These are phyloP conservation scores for Ectemnius cavifrons DNA, from an alignment of 2,888 invertebrate species.

Conservation along the genomic window DNA sequence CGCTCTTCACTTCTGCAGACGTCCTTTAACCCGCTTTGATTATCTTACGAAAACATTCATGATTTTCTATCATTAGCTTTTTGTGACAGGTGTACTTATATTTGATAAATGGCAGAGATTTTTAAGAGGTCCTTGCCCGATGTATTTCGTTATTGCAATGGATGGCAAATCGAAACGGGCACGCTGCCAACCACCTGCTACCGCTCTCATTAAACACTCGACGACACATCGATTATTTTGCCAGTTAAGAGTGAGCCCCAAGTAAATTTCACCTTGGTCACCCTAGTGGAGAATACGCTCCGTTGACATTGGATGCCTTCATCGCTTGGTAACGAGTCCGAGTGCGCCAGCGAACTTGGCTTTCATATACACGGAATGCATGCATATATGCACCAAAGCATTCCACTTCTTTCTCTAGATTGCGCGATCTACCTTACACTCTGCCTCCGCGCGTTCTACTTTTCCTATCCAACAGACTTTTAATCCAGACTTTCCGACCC, in stretches of 20 bases:
- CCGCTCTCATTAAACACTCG: constrained; percentile 46
- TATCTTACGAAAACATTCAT: no score
- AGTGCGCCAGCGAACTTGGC: neutral
- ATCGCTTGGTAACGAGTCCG: constrained; percentile 24
- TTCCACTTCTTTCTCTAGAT: no score
- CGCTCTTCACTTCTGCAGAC: no score
- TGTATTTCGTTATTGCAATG: neutral
- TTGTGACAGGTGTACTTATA: no score
- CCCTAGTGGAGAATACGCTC: constrained; percentile 5
- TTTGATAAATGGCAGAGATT: neutral
- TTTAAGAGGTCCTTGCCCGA: neutral
- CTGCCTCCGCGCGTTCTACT: no score
- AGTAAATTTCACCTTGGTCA: constrained; percentile 40
- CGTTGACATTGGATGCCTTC: constrained; percentile 4
- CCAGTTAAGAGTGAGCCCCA: constrained; percentile 19
- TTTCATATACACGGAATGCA: neutral
- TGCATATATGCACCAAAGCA: no score
- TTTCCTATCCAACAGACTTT: no score
- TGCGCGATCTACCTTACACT: no score
- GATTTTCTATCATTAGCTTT: no score
- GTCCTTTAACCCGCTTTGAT: no score
- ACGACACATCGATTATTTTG: constrained; percentile 49
- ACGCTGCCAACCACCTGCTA: constrained; percentile 54
- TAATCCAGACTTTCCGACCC: no score
- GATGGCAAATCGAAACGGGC: constrained; percentile 26